Evolutionary conservation across 2,888 invertebrate species (phyloP).

Genomic region (Neocrepidodera transversa): DNA sequence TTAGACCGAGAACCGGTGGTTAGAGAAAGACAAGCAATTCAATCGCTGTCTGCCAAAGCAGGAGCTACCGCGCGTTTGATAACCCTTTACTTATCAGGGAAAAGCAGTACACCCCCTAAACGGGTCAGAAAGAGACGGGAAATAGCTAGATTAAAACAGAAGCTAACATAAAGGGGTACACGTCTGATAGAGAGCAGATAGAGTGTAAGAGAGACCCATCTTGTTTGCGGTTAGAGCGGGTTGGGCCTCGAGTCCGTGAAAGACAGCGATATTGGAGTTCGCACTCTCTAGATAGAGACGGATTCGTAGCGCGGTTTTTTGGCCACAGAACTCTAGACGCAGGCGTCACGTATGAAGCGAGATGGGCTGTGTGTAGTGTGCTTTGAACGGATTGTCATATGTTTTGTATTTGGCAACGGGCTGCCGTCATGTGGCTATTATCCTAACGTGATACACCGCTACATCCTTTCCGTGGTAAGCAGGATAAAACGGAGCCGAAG

Average conservation of each 20-base stretch:
- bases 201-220: conserved; percentile 66
- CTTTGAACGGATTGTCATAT: conserved; percentile 51
- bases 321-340: conserved; percentile 58
- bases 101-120: conserved; percentile 42
- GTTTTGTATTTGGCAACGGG: conserved; percentile 56
- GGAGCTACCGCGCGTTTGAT: conserved; percentile 60
- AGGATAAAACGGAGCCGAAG: conserved; percentile 37
- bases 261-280: conserved; percentile 72
- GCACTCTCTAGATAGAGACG: conserved; percentile 60
- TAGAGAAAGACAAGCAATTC: conserved; percentile 46
- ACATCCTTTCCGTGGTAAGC: conserved; percentile 40
- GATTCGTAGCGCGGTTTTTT: conserved; percentile 59
- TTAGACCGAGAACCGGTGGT: conserved; percentile 42
- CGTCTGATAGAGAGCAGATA: conserved; percentile 59
- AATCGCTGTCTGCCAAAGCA: conserved; percentile 54
- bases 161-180: conserved; percentile 60
- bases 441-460: conserved; percentile 50
- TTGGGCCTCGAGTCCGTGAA: conserved; percentile 73
- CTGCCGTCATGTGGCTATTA: conserved; percentile 57
- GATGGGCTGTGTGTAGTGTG: conserved; percentile 43
- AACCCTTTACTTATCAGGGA: conserved; percentile 62
- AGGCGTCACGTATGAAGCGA: conserved; percentile 56
- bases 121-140: conserved; percentile 51
- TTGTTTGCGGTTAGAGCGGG: conserved; percentile 74
- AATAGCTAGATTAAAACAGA: conserved; percentile 60